phyloP scores from a whole-genome alignment of 2,113 vertebrate genomes.

The Bombycilla garrulus region DNA sequence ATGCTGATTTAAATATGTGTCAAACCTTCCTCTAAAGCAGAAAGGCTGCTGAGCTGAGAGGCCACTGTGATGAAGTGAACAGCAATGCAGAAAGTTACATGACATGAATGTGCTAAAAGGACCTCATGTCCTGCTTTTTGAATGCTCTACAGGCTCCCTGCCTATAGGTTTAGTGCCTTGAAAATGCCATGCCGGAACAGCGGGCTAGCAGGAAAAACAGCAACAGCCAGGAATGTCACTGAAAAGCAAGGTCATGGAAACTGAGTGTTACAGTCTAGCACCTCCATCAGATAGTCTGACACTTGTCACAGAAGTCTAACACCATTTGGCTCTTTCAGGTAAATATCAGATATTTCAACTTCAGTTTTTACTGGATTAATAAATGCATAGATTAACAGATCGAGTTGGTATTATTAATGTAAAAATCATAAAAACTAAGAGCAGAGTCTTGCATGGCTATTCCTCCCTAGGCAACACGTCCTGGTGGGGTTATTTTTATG shows the following conservation, averaged over 20 bases:
- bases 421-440: not conserved
- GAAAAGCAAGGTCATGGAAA: not conserved
- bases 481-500: not conserved
- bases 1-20: not conserved
- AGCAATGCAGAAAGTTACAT: not conserved
- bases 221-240: not conserved
- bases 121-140: not conserved
- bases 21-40: not conserved
- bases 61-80: not conserved
- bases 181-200: not conserved
- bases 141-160: not conserved
- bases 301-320: not conserved
- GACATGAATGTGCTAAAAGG: not conserved
- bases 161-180: not conserved
- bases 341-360: not conserved
- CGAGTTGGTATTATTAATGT: fast-evolving
- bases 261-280: not conserved
- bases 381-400: not conserved
- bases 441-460: fast-evolving
- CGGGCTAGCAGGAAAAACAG: not conserved
- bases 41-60: not conserved
- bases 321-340: not conserved
- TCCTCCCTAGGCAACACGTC: not conserved
- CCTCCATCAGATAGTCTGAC: not conserved
- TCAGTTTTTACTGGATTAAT: not conserved